Conservation (phyloP, 1,140 invertebrate genomes). For the Meloidogyne hapla region DNA sequence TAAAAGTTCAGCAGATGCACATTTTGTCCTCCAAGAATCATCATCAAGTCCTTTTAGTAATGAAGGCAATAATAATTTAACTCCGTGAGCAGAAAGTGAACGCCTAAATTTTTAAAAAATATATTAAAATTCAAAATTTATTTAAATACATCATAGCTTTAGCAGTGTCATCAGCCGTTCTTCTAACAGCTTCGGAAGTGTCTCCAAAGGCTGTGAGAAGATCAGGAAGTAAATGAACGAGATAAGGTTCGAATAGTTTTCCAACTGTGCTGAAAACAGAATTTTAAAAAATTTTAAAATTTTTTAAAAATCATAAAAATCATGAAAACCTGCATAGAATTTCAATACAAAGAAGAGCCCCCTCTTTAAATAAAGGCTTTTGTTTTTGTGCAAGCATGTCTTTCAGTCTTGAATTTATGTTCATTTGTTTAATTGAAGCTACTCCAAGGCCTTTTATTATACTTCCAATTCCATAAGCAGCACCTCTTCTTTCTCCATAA, state of each 20-base stretch:
- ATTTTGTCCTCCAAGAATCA: slow-evolving; percentile 98
- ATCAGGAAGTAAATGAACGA: slow-evolving; percentile 91
- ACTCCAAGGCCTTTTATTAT: slow-evolving; percentile 85
- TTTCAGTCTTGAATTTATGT: slow-evolving; percentile 60
- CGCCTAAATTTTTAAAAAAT: slow-evolving; percentile 18
- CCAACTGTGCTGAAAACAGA: slow-evolving; percentile 65
- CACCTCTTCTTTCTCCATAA: slow-evolving; percentile 91
- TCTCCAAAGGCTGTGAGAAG: slow-evolving; percentile 93
- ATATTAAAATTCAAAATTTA: background rate
- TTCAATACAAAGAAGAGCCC: slow-evolving; percentile 93
- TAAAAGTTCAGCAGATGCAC: slow-evolving; percentile 89
- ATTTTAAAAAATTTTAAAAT: too few relatives aligned
- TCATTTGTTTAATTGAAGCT: slow-evolving; percentile 73
- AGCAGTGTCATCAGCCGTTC: slow-evolving; percentile 87
- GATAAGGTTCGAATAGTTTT: slow-evolving; percentile 94
- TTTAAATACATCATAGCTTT: slow-evolving; percentile 83
- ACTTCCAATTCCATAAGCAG: slow-evolving; percentile 83
- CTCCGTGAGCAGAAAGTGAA: slow-evolving; percentile 83
- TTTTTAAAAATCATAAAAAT: background rate
- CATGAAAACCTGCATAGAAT: slow-evolving; percentile 76
- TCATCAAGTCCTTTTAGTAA: slow-evolving; percentile 88
- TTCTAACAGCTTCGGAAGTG: slow-evolving; percentile 74
- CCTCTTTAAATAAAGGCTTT: slow-evolving; percentile 86
- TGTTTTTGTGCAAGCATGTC: slow-evolving; percentile 94
- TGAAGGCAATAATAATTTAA: slow-evolving; percentile 87